Percentiles rank a stretch among this genome's conserved stretches.
phyloP scores from a whole-genome alignment of 2,113 vertebrate species.

The Manacus vitellinus region DNA sequence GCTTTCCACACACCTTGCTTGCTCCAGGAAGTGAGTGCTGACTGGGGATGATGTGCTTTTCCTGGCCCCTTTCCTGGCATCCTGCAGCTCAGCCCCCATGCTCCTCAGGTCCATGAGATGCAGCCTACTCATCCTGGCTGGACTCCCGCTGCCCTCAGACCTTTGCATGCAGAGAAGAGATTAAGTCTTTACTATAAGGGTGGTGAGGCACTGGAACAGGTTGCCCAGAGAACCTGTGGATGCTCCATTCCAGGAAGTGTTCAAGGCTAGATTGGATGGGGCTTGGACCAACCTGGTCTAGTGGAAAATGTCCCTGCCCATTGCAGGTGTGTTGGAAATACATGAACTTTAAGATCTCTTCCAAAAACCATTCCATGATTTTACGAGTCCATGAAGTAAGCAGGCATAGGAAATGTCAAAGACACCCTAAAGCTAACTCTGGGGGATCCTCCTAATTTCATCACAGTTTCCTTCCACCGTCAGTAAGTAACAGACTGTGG shows the following conservation, averaged over 20 bases:
- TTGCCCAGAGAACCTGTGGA: neutral
- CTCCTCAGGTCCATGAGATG: neutral
- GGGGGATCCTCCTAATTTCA: neutral
- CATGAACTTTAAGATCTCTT: neutral
- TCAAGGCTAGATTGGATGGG: neutral
- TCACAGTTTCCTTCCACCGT: neutral
- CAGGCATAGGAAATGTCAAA: neutral
- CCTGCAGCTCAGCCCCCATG: neutral
- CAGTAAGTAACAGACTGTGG: rapidly evolving
- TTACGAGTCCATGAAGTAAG: neutral
- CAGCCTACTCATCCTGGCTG: rapidly evolving
- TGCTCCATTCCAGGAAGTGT: neutral
- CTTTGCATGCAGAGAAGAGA: neutral
- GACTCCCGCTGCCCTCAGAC: neutral
- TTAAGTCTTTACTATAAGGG: neutral
- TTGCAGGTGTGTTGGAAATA: neutral
- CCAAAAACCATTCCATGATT: neutral
- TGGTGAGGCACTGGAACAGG: neutral
- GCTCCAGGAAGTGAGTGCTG: neutral
- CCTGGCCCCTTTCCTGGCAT: neutral
- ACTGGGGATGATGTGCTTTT: neutral
- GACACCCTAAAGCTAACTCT: neutral
- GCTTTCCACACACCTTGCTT: neutral
- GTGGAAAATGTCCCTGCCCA: neutral
- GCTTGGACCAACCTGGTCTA: neutral